A percentile compares a stretch with the other conserved stretches of the same genome.
Conservation (phyloP, 1,140 invertebrate genomes). For the Lepidurus couesii region DNA sequence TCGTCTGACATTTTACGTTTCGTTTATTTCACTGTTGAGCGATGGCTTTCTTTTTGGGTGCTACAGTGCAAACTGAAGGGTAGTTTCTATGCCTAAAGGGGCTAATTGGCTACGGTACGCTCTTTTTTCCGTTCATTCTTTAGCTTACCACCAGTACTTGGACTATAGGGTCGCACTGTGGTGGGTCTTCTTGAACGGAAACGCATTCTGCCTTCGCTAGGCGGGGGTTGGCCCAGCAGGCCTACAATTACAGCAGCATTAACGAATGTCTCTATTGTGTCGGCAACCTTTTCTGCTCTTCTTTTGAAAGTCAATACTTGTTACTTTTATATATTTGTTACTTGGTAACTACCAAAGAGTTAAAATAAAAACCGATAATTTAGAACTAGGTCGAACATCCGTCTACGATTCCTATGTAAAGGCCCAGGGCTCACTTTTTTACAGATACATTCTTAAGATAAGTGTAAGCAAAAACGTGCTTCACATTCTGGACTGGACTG, state of each 20-base stretch:
- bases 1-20: neutral
- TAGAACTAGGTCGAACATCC: neutral
- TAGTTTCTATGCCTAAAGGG: neutral
- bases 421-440: neutral
- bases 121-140: neutral
- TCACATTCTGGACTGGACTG: neutral
- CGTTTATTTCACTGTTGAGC: neutral
- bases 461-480: neutral
- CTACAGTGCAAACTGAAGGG: neutral
- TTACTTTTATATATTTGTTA: neutral
- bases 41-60: no score
- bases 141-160: constrained; percentile 14
- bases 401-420: neutral
- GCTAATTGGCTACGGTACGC: neutral
- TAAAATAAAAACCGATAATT: neutral
- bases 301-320: neutral
- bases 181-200: constrained; percentile 12
- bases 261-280: neutral
- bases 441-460: neutral
- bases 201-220: constrained; percentile 8
- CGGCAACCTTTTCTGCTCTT: neutral
- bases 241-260: constrained; percentile 17
- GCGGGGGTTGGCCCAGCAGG: constrained; percentile 19
- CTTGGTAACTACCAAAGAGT: neutral
- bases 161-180: constrained; percentile 3